phyloP scores from a whole-genome alignment of 53 echinoderm and acorn worm species.

The Pentamera pediparva region DNA sequence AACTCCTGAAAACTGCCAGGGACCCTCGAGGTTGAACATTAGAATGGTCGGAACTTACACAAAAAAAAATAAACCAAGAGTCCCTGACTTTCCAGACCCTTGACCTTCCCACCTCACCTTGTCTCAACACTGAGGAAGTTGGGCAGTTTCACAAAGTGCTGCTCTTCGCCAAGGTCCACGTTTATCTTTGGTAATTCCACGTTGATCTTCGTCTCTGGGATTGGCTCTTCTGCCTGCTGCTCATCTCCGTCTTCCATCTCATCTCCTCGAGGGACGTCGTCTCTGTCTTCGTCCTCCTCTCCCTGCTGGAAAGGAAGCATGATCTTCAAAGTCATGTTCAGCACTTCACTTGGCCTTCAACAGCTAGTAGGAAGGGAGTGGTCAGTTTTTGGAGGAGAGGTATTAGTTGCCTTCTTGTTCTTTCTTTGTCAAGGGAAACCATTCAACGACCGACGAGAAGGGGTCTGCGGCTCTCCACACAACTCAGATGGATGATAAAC shows the following conservation, averaged over 20 bases:
- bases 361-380: background rate
- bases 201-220: slow-evolving; percentile 78
- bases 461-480: slow-evolving; percentile 78
- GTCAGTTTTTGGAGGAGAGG: too few relatives aligned
- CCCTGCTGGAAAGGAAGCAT: background rate
- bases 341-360: background rate
- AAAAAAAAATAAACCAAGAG: background rate
- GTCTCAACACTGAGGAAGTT: slow-evolving; percentile 99
- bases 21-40: too few relatives aligned
- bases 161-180: slow-evolving; percentile 83
- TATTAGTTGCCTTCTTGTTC: too few relatives aligned
- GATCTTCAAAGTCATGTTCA: background rate
- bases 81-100: background rate
- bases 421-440: slow-evolving; percentile 37
- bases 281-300: slow-evolving; percentile 37
- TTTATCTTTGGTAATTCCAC: slow-evolving; percentile 83
- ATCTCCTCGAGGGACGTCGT: slow-evolving; percentile 52
- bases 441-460: slow-evolving; percentile 79
- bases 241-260: slow-evolving; percentile 49
- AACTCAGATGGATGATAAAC: slow-evolving; percentile 69
- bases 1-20: too few relatives aligned
- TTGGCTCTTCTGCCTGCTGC: slow-evolving; percentile 51
- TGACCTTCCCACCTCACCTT: slow-evolving; percentile 33
- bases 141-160: slow-evolving; percentile 94
- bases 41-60: too few relatives aligned